Base-by-base conservation (phyloP, 2,797 vertebrate genomes). In the Scarus forsteni region DNA sequence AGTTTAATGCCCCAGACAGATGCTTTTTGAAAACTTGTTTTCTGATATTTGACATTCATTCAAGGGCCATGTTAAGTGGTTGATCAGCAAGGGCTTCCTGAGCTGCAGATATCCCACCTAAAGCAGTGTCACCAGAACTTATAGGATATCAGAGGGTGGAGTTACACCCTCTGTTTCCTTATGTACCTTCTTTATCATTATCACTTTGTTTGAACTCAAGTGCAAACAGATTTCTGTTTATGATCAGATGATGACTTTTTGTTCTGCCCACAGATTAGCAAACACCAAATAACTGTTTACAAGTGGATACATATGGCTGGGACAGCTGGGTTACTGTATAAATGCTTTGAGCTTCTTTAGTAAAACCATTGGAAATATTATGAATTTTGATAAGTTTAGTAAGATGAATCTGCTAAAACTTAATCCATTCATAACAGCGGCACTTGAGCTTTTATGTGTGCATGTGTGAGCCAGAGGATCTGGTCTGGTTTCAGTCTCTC, bases 401-500 rank as follows among this genome's bases (percentile, higher is more conserved):
- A 69, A 76, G 78, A 87, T 81, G 76, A 87, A 89, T 90, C 65
- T 69, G 34, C 61, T 65, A 51, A 18, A 89, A 66, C 74, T 79
- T 11, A 38, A 54, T 81, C 67, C 62, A 65, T 90, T 88, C 70
- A 81, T 87, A 85, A 80, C 52, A 27, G 9, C 70, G 62, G 68
- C 50, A 18, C 42, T 53, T 70, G 75, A 54, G 79, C 66, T 79
- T 75, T 56, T 48, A 45, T 78, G 66, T 38, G 18, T 52, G 18
- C 19, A 16, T 51, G 43, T 40, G 57, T 2, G 65, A 85, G 84
- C 87, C 79, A 85, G 74, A 84, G 69, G 77, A 83, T 93, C 93
- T 92, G 89, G 87, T 94, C 87, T 90, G 81, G 85, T 91, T 93
- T 92, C 88, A 92, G 91, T 93, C 77, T 46, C 84, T 92, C 87